A percentile compares a stretch with the other conserved stretches of the same genome.
phyloP scores from a whole-genome alignment of 2,797 vertebrate genomes.

The Rhabdomys pumilio region DNA sequence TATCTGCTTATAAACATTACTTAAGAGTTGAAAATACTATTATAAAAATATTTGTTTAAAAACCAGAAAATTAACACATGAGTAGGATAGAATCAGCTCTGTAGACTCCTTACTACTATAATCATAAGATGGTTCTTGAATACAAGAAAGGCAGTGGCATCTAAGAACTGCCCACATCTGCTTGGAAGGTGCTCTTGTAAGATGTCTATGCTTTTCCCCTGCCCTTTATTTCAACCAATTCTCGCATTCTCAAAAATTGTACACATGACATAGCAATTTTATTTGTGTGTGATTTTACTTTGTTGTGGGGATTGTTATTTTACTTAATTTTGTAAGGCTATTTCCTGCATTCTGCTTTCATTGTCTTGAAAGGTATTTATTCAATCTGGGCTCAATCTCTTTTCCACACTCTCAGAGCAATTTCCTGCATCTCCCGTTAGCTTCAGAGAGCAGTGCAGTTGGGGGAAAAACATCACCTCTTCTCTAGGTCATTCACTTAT shows the following conservation, averaged over 20 bases:
- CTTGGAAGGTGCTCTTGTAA: neutral
- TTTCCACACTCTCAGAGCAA: constrained; percentile 88
- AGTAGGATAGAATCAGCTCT: neutral
- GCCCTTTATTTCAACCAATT: neutral
- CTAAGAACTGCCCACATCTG: neutral
- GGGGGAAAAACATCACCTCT: constrained; percentile 70
- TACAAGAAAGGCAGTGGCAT: neutral
- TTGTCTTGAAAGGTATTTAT: constrained; percentile 72
- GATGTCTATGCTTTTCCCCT: neutral
- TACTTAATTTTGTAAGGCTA: constrained; percentile 70
- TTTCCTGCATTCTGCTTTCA: constrained; percentile 81
- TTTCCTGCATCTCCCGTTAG: constrained; percentile 87
- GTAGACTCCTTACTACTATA: neutral
- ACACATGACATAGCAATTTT: neutral
- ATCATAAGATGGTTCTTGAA: neutral
- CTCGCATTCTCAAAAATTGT: neutral
- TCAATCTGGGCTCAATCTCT: constrained; percentile 85
- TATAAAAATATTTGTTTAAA: neutral
- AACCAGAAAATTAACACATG: neutral
- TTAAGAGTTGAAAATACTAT: neutral
- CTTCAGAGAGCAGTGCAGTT: constrained; percentile 80
- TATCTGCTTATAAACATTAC: neutral
- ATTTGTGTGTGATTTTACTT: constrained; percentile 25
- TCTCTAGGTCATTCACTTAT: constrained; percentile 63
- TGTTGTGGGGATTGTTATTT: constrained; percentile 36